Base-by-base conservation (phyloP, 2,888 invertebrate genomes). In the Zaprionus lineosus region DNA sequence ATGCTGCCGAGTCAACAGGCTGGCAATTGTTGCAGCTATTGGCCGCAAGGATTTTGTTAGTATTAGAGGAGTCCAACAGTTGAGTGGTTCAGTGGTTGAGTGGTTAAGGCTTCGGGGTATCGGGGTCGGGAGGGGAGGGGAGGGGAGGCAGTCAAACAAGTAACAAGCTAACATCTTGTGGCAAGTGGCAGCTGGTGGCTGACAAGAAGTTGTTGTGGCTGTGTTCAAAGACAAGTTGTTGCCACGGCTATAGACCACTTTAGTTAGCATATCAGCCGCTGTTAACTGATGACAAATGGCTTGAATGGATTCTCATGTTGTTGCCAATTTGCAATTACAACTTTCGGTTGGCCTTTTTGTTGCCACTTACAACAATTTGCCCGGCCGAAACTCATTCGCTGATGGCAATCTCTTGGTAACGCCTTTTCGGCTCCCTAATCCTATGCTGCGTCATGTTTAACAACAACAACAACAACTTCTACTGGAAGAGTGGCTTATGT, bases 101-200 rank as follows among this genome's bases (percentile, higher is more conserved):
- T n/a, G n/a, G n/a, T n/a, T n/a, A n/a, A n/a, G n/a, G n/a, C n/a
- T n/a, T n/a, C n/a, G n/a, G n/a, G n/a, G n/a, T n/a, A n/a, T n/a
- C n/a, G n/a, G n/a, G n/a, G n/a, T n/a, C n/a, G n/a, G n/a, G n/a
- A n/a, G n/a, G n/a, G n/a, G n/a, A n/a, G n/a, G n/a, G n/a, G n/a
- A n/a, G n/a, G n/a, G n/a, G n/a, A 28, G 41, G 19, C 29, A 50
- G 40, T 9, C 36, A 46, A 36, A 24, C 19, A n/a, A n/a, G n/a
- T 28, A 50, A 57, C 44, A 61, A 61, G 21, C 53, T 66, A 53
- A 75, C 65, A 46, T 52, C 66, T 64, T 53, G 71, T 63, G 84
- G 78, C 81, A 81, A 56, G 78, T 61, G 81, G 77, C 77, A 74
- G 74, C 79, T 75, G 77, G 53, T 51, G 41, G 50, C 34, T 31